These are phyloP conservation scores for Thunnus maccoyii DNA, from an alignment of 2,113 vertebrate species.

Conservation along the genomic window DNA sequence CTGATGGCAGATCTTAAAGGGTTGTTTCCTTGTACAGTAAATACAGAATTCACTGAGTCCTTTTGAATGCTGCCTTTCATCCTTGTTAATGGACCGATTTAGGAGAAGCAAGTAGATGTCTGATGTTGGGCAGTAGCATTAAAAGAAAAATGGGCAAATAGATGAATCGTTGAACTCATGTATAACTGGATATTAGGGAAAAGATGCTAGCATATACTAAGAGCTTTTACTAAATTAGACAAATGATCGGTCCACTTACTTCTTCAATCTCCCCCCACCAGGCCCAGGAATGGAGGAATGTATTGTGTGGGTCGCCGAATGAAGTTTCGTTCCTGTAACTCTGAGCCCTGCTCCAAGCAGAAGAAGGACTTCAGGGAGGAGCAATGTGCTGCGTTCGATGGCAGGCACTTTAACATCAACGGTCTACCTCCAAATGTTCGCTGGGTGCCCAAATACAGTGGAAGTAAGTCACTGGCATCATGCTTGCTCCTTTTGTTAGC, in stretches of 20 bases:
- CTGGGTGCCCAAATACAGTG: conserved; percentile 99
- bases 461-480: conserved; percentile 87
- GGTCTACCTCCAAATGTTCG: conserved; percentile 94
- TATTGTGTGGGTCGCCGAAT: conserved; percentile 97
- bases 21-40: conserved; percentile 34
- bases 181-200: not conserved
- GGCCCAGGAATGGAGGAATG: conserved; percentile 94
- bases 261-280: conserved; percentile 68
- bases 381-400: conserved; percentile 93
- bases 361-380: conserved; percentile 97
- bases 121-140: not conserved
- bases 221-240: not conserved
- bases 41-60: conserved; percentile 22
- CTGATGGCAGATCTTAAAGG: conserved; percentile 19
- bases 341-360: conserved; percentile 93
- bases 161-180: not conserved
- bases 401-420: conserved; percentile 98
- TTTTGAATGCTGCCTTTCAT: conserved; percentile 36
- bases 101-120: not conserved
- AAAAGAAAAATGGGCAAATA: not conserved
- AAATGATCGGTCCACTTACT: not conserved
- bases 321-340: conserved; percentile 99
- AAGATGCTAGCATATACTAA: not conserved
- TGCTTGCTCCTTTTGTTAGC: not conserved
- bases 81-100: not conserved